phyloP scores from a whole-genome alignment of 2,888 invertebrate genomes.

The Metopia argyrocephala region DNA sequence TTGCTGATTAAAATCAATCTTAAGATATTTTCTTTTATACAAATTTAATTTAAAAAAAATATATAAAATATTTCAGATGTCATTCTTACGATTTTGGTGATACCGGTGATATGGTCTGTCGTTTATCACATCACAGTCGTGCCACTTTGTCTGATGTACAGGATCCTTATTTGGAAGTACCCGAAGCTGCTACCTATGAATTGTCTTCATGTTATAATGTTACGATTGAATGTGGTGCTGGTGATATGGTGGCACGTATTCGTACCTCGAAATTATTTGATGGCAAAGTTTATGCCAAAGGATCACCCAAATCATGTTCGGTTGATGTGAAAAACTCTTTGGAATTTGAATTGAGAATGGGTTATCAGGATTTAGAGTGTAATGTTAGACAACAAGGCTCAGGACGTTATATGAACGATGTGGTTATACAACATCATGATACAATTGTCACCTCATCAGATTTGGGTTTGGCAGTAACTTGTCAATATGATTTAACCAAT shows the following conservation, averaged over 20 bases:
- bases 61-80: slow-evolving; percentile 81
- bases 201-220: slow-evolving; percentile 95
- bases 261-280: slow-evolving; percentile 94
- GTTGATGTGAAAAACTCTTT: slow-evolving; percentile 91
- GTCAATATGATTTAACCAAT: slow-evolving; percentile 95
- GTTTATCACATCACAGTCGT: slow-evolving; percentile 92
- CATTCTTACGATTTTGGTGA: slow-evolving; percentile 96
- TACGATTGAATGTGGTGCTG: slow-evolving; percentile 92
- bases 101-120: slow-evolving; percentile 94
- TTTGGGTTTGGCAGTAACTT: slow-evolving; percentile 93
- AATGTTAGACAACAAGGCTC: slow-evolving; percentile 93
- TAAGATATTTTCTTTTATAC: neutral
- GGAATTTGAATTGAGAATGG: slow-evolving; percentile 94
- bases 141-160: slow-evolving; percentile 92
- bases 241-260: slow-evolving; percentile 94
- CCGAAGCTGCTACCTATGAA: slow-evolving; percentile 94
- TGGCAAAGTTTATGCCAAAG: slow-evolving; percentile 96
- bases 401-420: slow-evolving; percentile 92
- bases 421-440: slow-evolving; percentile 95
- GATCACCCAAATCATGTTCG: slow-evolving; percentile 94
- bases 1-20: too few species aligned
- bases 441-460: slow-evolving; percentile 96
- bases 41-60: neutral
- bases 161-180: slow-evolving; percentile 92
- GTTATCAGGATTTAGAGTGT: slow-evolving; percentile 94